Conservation (phyloP, 35 echinoderm and acorn worm genomes). For the Patiria miniata region DNA sequence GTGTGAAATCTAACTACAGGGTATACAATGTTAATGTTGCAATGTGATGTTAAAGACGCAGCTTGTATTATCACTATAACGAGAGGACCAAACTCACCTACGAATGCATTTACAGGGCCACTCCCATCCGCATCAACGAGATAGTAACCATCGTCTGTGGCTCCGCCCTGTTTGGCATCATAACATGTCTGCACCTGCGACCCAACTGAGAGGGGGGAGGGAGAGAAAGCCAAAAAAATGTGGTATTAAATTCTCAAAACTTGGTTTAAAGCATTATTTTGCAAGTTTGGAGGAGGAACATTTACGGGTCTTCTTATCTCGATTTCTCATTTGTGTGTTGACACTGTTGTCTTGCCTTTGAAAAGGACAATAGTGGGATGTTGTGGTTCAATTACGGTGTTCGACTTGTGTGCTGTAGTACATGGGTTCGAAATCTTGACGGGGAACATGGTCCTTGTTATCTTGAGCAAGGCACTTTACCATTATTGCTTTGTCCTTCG, state of each 20-base stretch:
- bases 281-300: background rate
- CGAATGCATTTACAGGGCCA: constrained; percentile 52
- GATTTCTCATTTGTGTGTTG: background rate
- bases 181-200: constrained; percentile 42
- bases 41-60: too few relatives aligned
- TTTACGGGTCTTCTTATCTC: background rate
- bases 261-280: background rate
- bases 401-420: too few relatives aligned
- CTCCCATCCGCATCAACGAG: constrained; percentile 59
- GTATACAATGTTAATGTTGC: too few relatives aligned
- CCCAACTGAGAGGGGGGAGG: background rate
- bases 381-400: background rate
- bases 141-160: constrained; percentile 42
- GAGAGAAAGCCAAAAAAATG: background rate
- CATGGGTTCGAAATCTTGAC: too few relatives aligned
- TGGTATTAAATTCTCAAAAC: background rate
- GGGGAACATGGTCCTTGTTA: too few relatives aligned
- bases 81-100: constrained; percentile 50
- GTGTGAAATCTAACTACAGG: too few relatives aligned
- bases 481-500: too few relatives aligned
- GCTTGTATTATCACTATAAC: too few relatives aligned
- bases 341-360: background rate
- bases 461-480: too few relatives aligned
- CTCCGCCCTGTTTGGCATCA: constrained; percentile 61
- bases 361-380: background rate